Conservation (phyloP, 2,888 invertebrate genomes). For the Trissolcus brochymenae region DNA sequence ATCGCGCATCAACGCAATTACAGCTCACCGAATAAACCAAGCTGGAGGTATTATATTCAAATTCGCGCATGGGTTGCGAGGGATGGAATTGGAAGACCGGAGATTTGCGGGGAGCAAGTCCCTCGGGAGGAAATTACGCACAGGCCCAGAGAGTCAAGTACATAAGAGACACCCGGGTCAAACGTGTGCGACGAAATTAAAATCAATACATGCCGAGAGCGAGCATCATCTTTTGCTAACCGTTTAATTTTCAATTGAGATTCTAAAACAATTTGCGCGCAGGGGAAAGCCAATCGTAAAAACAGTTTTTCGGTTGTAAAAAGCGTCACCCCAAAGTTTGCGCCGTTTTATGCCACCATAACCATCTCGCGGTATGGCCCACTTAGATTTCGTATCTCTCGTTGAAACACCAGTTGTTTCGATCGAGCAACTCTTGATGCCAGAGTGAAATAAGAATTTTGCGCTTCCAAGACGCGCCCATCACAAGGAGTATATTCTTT, state of each 20-base stretch:
- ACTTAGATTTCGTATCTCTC: constrained; percentile 76
- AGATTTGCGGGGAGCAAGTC: too few species aligned
- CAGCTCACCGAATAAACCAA: constrained; percentile 36
- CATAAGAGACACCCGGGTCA: constrained; percentile 25
- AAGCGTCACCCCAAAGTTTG: constrained; percentile 65
- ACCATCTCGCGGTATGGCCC: constrained; percentile 76
- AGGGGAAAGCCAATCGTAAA: constrained; percentile 71
- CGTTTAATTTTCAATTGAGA: neutral
- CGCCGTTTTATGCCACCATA: constrained; percentile 76
- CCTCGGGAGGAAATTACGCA: constrained; percentile 6
- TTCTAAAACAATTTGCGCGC: constrained; percentile 74
- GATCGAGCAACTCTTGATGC: neutral
- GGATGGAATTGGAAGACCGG: neutral
- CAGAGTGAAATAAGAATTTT: neutral
- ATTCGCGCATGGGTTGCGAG: constrained; percentile 3
- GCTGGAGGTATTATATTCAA: constrained; percentile 10
- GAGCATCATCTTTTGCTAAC: constrained; percentile 9
- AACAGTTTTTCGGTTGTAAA: constrained; percentile 75
- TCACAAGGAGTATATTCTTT: neutral
- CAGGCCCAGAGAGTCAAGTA: constrained; percentile 3
- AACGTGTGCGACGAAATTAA: constrained; percentile 11
- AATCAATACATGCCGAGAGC: constrained; percentile 33
- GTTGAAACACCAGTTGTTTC: constrained; percentile 63
- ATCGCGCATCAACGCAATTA: constrained; percentile 9
- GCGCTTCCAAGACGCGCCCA: neutral